Evolutionary conservation across 2,797 vertebrate genomes (phyloP), one percentile per base, ranked within the genome.

Genomic region (Acipenser oxyrinchus): DNA sequence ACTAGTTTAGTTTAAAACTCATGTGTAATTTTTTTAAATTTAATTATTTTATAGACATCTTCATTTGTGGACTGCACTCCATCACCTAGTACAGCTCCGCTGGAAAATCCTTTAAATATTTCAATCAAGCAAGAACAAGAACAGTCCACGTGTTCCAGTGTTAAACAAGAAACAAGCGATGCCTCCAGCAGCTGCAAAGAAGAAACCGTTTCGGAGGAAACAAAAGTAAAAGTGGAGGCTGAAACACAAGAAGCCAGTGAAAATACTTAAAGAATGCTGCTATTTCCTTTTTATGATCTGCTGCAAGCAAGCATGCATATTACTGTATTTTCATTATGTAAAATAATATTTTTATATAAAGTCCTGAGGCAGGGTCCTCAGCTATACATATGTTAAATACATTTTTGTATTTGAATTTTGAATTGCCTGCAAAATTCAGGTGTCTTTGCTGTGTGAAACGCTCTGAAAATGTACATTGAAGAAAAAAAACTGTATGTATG

Each of bases 401-500:
- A 91, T 98, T 99, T 94, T 99, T 85, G 95, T 99, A 98, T 98
- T 99, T 92, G n/a, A 80, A 86, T 89, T 86, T 88, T 81, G 87
- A 93, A 89, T 74, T 89, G 81, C 84, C 89, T 89, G 89, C 87
- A 88, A 81, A 80, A 85, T 93, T 92, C 89, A 92, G 93, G 93
- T 88, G 85, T 86, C 79, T 83, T 84, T 91, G 86, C 75, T 70
- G 85, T 90, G 89, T 91, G 89, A 83, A 37, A 86, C 85, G 83
- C 86, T 88, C 84, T 88, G 82, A 73, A 66, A 59, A 60, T 74
- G 73, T 87, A 87, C 86, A 87, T 88, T 84, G 81, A 88, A 86
- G 78, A 79, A 83, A 84, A 85, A 37, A 85, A 84, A 86, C 69
- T 82, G 83, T 88, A 85, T 95, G 89, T 93, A 93, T 88, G 93